Conservation (phyloP, 2,113 vertebrate species). For the Trinectes maculatus region DNA sequence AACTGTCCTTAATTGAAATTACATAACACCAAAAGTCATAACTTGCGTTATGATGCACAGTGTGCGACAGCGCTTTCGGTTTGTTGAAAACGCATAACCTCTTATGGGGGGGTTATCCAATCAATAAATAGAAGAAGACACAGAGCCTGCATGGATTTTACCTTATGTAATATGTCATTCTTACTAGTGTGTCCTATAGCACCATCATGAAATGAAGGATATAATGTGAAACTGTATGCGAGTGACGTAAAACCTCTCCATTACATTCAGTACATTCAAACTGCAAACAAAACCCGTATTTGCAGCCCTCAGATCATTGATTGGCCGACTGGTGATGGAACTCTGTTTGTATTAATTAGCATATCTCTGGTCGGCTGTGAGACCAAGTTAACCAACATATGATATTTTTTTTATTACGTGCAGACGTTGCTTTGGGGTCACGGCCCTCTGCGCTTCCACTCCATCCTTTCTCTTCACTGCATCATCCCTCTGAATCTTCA, state of each 20-base stretch:
- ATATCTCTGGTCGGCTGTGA: neutral
- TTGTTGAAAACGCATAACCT: no score
- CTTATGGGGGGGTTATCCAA: no score
- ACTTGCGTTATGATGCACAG: neutral
- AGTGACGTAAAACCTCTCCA: neutral
- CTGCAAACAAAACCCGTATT: slow-evolving; percentile 16
- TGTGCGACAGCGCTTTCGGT: no score
- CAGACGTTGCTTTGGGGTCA: slow-evolving; percentile 46
- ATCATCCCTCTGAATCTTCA: slow-evolving; percentile 33
- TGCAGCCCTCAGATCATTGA: slow-evolving; percentile 10
- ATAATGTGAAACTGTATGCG: neutral
- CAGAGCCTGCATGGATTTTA: slow-evolving; percentile 26
- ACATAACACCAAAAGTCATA: slow-evolving; percentile 14
- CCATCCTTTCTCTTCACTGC: slow-evolving; percentile 15
- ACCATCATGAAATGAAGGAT: neutral
- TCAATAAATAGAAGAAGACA: slow-evolving; percentile 6
- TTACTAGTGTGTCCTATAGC: slow-evolving; percentile 1
- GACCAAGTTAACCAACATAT: neutral
- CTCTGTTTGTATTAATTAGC: neutral
- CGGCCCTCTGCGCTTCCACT: slow-evolving; percentile 28
- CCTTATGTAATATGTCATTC: slow-evolving; percentile 24
- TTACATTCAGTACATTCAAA: slow-evolving; percentile 1
- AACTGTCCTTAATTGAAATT: slow-evolving; percentile 14
- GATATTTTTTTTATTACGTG: slow-evolving; percentile 7
- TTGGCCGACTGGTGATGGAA: neutral